phyloP scores from a whole-genome alignment of 2,888 invertebrate species.

The Tipula unca region DNA sequence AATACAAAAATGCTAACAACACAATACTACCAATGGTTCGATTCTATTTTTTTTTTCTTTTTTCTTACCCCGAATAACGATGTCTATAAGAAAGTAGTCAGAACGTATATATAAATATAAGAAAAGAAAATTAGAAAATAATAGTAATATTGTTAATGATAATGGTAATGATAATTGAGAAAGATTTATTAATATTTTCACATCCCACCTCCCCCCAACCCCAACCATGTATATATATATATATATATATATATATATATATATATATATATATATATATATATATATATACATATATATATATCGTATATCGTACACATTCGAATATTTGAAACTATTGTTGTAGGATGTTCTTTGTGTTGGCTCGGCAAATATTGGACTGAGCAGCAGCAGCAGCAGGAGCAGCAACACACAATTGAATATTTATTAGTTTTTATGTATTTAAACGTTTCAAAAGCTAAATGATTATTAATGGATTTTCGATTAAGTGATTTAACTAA shows the following conservation, averaged over 20 bases:
- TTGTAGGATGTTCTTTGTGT: background rate
- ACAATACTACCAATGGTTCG: background rate
- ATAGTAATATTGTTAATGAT: slow-evolving; percentile 8
- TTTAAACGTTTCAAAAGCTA: slow-evolving; percentile 8
- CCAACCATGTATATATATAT: no score
- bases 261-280: no score
- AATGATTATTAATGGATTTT: background rate
- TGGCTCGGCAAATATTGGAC: background rate
- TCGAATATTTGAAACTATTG: background rate
- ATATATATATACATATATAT: no score
- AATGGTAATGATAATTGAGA: background rate
- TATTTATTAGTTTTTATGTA: slow-evolving; percentile 14
- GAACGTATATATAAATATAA: background rate
- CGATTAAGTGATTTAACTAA: slow-evolving; percentile 8
- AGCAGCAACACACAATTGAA: background rate
- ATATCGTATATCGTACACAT: background rate
- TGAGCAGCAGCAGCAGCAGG: background rate
- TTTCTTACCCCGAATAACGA: background rate
- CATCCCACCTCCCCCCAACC: background rate
- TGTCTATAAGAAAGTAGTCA: background rate
- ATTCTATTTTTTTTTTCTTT: background rate
- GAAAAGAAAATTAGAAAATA: background rate
- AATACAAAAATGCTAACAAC: background rate
- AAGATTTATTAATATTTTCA: background rate
- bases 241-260: no score